These are phyloP conservation scores for Lamprotornis superbus DNA, from an alignment of 2,113 vertebrate species.

Conservation along the genomic window DNA sequence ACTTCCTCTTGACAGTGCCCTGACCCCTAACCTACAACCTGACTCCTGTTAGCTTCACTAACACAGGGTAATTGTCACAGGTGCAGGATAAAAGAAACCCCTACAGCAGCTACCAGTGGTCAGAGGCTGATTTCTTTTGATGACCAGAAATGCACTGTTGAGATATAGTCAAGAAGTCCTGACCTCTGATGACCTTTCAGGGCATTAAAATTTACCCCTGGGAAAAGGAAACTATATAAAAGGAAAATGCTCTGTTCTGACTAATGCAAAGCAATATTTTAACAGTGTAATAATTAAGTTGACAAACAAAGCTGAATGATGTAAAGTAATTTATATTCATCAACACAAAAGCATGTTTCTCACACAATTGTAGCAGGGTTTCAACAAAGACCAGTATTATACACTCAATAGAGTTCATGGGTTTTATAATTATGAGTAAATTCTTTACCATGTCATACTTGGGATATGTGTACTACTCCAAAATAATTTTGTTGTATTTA, in stretches of 20 bases:
- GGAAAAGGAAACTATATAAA: conserved; percentile 54
- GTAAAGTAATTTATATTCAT: conserved; percentile 65
- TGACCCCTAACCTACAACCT: conserved; percentile 85
- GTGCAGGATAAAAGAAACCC: conserved; percentile 83
- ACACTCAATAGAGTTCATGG: conserved; percentile 52
- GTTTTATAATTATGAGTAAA: conserved; percentile 75
- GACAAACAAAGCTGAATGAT: conserved; percentile 62
- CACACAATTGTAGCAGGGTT: conserved; percentile 36
- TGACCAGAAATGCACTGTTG: conserved; percentile 72
- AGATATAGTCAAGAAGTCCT: conserved; percentile 70
- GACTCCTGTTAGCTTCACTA: conserved; percentile 89
- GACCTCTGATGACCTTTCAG: conserved; percentile 69
- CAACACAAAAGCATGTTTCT: conserved; percentile 62
- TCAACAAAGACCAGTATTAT: conserved; percentile 57
- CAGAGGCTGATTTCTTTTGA: conserved; percentile 74
- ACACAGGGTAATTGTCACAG: conserved; percentile 84
- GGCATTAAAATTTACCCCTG: conserved; percentile 66
- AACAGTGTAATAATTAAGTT: conserved; percentile 53
- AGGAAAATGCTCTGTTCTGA: conserved; percentile 42
- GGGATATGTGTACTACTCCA: conserved; percentile 60
- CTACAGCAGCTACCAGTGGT: conserved; percentile 71
- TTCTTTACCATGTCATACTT: conserved; percentile 65
- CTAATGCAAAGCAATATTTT: conserved; percentile 52
- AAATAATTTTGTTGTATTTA: conserved; percentile 75
- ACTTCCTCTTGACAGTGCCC: conserved; percentile 91